A percentile compares a stretch with the other conserved stretches of the same genome.
These are phyloP conservation scores for Hemicrepidius hirtus DNA, from an alignment of 2,888 invertebrate genomes.

Conservation along the genomic window DNA sequence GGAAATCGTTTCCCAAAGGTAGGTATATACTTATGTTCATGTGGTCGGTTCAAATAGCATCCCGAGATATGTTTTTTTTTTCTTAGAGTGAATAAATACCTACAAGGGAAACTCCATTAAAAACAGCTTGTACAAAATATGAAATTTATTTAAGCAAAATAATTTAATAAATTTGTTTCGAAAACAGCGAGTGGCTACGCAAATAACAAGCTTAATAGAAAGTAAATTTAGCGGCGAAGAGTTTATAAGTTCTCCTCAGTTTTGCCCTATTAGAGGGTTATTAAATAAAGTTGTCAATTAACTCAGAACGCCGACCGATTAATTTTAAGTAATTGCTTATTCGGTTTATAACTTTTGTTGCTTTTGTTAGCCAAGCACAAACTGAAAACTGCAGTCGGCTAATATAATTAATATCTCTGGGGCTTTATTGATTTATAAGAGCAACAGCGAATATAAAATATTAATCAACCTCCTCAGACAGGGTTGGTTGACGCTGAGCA, in stretches of 20 bases:
- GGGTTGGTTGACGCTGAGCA: constrained; percentile 10
- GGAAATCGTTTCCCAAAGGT: too few relatives aligned
- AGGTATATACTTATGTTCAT: too few relatives aligned
- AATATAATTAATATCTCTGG: constrained; percentile 15
- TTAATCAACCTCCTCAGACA: constrained; percentile 14
- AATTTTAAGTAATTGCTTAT: constrained; percentile 21
- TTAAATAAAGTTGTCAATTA: constrained; percentile 27
- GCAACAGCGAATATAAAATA: constrained; percentile 18
- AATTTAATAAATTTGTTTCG: constrained; percentile 7
- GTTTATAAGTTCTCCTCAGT: constrained; percentile 10
- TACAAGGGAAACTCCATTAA: too few relatives aligned
- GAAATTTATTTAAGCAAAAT: constrained; percentile 10
- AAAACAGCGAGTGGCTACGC: constrained; percentile 6
- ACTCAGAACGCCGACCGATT: constrained; percentile 5
- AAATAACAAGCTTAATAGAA: constrained; percentile 16
- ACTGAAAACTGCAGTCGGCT: constrained; percentile 5
- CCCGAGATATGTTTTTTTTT: too few relatives aligned
- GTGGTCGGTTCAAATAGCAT: too few relatives aligned
- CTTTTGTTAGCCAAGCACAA: neutral
- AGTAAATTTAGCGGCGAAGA: constrained; percentile 13
- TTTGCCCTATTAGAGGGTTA: constrained; percentile 4
- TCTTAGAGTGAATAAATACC: too few relatives aligned
- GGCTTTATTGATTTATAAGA: constrained; percentile 14
- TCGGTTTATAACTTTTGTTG: constrained; percentile 10
- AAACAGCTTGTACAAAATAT: neutral